Evolutionary conservation across 2,888 invertebrate genomes (phyloP), one percentile per base, ranked within the genome.

Genomic region (Troglohyphantes excavatus): DNA sequence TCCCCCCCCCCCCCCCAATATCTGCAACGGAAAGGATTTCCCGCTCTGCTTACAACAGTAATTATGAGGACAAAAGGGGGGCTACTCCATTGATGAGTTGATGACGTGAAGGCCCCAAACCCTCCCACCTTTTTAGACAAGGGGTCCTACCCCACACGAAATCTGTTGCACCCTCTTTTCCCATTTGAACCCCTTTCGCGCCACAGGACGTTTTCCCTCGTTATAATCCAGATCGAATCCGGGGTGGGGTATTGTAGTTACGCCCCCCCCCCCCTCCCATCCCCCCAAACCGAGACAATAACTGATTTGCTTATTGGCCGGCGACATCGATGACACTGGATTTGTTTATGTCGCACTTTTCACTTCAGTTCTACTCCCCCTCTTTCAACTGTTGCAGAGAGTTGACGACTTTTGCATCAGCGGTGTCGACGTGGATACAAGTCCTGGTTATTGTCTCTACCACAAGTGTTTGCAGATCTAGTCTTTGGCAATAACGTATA

Each of bases 11-110:
- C 19, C 26, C 11, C 21, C 61, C 53, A 67, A 68, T 39, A 23
- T 29, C 43, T 85, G 33, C 53, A 53, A 13, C 53, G 59, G 75
- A 26, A 78, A 63, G 87, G 79, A 79, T 87, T 87, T 87, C 61
- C 72, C 79, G 87, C 72, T 65, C 68, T 65, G 29, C 63, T 65
- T 72, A 53, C 27, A 65, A 19, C 17, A 72, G 63, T 87, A 87
- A 73, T 87, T 72, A 87, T 46, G 19, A 9, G 73, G 76, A 61
- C 63, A 63, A 86, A 27, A 39, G 78, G 68, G 21, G 39, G 26
- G 53, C 23, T 9, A 46, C 76, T 53, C 43, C 39, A 68, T 59
- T 85, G 76, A 78, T 46, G 79, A 79, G 79, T 79, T 81, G 78
- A 39, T 43, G 65, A 78, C 78, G 78, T 63, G 21, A 76, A 6